These are phyloP conservation scores for Ophonus ardosiacus DNA, from an alignment of 2,888 invertebrate genomes.

Conservation along the genomic window DNA sequence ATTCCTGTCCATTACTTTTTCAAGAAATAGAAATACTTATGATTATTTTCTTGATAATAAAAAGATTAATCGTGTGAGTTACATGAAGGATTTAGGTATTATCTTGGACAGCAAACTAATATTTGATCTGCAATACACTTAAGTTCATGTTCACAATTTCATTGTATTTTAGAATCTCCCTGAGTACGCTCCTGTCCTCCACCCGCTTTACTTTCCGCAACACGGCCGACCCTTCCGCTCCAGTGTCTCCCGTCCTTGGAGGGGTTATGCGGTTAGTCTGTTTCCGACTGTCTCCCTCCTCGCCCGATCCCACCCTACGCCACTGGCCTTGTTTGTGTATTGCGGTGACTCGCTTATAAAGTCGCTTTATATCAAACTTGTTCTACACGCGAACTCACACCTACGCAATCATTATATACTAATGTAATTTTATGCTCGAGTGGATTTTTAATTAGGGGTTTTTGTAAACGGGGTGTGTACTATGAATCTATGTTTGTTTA, in stretches of 20 bases:
- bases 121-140: no score
- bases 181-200: constrained; percentile 2
- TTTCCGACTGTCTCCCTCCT: constrained; percentile 1
- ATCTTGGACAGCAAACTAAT: no score
- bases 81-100: no score
- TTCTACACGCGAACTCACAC: constrained; percentile 46
- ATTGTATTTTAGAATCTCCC: not conserved
- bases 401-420: constrained; percentile 48
- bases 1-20: no score
- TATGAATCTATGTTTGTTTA: constrained; percentile 32
- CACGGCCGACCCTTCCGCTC: constrained; percentile 44
- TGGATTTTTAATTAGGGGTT: constrained; percentile 43
- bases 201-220: constrained; percentile 27
- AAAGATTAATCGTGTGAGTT: no score
- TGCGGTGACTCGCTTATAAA: constrained; percentile 46
- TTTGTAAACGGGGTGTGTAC: constrained; percentile 5
- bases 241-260: constrained; percentile 1
- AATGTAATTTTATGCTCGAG: constrained; percentile 46
- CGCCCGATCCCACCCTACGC: not conserved
- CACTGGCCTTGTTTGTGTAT: constrained; percentile 39
- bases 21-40: no score
- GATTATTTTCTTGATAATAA: no score
- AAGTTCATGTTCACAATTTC: no score
- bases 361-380: constrained; percentile 47
- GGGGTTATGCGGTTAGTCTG: constrained; percentile 13